Evolutionary conservation across 2,888 invertebrate species (phyloP).

Genomic region (Chironomus tentans): DNA sequence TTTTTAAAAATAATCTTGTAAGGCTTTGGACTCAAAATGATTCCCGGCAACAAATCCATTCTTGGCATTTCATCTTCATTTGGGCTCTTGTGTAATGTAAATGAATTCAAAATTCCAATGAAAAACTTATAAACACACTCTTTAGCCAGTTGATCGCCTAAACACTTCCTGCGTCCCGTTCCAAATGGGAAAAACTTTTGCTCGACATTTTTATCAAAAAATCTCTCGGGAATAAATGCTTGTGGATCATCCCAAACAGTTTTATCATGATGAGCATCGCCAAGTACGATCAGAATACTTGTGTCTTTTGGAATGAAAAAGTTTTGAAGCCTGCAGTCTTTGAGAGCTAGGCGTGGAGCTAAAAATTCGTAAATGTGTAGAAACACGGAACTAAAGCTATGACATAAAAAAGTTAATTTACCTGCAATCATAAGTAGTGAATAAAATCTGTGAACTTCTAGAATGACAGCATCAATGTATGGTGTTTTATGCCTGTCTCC

Average conservation of each 20-base stretch:
- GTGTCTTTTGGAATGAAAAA: conserved; percentile 49
- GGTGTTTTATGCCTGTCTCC: conserved; percentile 39
- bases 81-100: conserved; percentile 41
- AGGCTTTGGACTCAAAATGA: conserved; percentile 48
- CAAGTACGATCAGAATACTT: conserved; percentile 45
- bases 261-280: conserved; percentile 49
- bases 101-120: conserved; percentile 50
- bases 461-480: conserved; percentile 48
- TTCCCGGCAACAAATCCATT: conserved; percentile 44
- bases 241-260: conserved; percentile 53
- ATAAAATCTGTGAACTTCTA: conserved; percentile 50
- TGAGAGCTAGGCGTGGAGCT: conserved; percentile 48
- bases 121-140: conserved; percentile 54
- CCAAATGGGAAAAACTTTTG: conserved; percentile 37
- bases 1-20: conserved; percentile 43
- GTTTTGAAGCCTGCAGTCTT: conserved; percentile 46
- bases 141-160: conserved; percentile 54
- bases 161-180: conserved; percentile 53
- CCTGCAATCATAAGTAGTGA: conserved; percentile 36
- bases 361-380: too few relatives aligned
- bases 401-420: too few relatives aligned
- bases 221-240: conserved; percentile 55
- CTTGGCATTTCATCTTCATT: conserved; percentile 37
- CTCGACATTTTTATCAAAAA: conserved; percentile 43
- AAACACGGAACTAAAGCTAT: too few relatives aligned